phyloP scores from a whole-genome alignment of 1,140 invertebrate genomes.

The Nasonia giraulti region DNA sequence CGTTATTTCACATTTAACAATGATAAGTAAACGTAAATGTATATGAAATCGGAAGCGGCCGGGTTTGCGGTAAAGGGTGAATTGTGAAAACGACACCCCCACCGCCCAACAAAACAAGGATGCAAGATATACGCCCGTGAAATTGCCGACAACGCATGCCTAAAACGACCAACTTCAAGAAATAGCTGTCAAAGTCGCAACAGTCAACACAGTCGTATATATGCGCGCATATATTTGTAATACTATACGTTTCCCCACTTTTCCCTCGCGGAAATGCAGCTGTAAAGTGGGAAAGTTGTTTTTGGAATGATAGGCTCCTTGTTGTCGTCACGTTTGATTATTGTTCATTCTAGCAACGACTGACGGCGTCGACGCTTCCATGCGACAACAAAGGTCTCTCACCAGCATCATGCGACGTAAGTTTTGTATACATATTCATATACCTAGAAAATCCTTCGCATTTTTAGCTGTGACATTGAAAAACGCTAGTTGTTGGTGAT shows the following conservation, averaged over 20 bases:
- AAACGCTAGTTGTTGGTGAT: background rate
- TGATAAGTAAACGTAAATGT: background rate
- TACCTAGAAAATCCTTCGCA: background rate
- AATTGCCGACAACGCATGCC: too few species aligned
- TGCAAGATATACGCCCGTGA: too few species aligned
- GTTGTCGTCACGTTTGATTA: background rate
- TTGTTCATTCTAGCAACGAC: background rate
- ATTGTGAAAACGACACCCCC: too few species aligned
- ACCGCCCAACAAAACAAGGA: too few species aligned
- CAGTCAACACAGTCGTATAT: too few species aligned
- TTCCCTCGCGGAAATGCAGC: background rate
- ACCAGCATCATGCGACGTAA: constrained; percentile 37
- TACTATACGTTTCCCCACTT: too few species aligned
- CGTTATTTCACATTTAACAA: background rate
- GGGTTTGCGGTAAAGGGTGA: background rate
- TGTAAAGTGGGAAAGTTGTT: background rate
- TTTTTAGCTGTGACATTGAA: background rate
- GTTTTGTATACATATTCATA: background rate
- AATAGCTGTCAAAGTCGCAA: too few species aligned
- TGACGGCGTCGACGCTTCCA: background rate
- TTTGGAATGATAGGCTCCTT: background rate
- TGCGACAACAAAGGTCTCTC: constrained; percentile 17
- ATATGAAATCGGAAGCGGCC: background rate
- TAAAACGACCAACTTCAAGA: too few species aligned
- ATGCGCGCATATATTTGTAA: too few species aligned